A percentile compares a stretch with the other conserved stretches of the same genome.
phyloP scores from a whole-genome alignment of 2,113 vertebrate genomes.

The Myodes glareolus region DNA sequence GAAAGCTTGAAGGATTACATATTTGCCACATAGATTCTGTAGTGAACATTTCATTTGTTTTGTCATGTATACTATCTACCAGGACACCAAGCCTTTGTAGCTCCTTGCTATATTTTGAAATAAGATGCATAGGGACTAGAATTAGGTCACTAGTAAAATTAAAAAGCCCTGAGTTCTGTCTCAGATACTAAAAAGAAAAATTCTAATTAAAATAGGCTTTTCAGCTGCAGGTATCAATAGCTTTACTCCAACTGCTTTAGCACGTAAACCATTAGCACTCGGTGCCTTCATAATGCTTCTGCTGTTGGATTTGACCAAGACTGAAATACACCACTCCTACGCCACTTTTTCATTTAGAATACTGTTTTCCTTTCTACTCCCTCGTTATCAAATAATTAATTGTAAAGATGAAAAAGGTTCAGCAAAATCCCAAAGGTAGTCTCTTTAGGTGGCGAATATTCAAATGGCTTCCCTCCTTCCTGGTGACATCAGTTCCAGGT shows the following conservation, averaged over 20 bases:
- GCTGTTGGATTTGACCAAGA: constrained; percentile 13
- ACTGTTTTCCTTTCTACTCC: constrained; percentile 28
- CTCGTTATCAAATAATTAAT: background rate
- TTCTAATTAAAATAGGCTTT: background rate
- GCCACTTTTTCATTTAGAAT: background rate
- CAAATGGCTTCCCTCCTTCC: background rate
- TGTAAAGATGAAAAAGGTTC: background rate
- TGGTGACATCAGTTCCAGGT: background rate
- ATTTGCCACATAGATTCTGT: background rate
- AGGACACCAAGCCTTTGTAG: background rate
- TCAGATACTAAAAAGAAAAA: no score
- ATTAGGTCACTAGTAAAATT: background rate
- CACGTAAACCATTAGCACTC: constrained; percentile 2
- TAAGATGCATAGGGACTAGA: background rate
- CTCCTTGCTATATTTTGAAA: constrained; percentile 44
- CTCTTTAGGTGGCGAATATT: background rate
- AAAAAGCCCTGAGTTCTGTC: background rate
- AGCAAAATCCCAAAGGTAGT: background rate
- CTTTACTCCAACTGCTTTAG: background rate
- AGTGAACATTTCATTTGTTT: background rate
- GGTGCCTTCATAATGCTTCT: background rate
- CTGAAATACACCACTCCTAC: background rate
- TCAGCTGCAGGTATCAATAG: background rate
- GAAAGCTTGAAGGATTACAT: constrained; percentile 10
- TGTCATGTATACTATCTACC: background rate